Evolutionary conservation across 2,113 vertebrate species (phyloP), one percentile per base, ranked within the genome.

Genomic region (Rynchops niger): DNA sequence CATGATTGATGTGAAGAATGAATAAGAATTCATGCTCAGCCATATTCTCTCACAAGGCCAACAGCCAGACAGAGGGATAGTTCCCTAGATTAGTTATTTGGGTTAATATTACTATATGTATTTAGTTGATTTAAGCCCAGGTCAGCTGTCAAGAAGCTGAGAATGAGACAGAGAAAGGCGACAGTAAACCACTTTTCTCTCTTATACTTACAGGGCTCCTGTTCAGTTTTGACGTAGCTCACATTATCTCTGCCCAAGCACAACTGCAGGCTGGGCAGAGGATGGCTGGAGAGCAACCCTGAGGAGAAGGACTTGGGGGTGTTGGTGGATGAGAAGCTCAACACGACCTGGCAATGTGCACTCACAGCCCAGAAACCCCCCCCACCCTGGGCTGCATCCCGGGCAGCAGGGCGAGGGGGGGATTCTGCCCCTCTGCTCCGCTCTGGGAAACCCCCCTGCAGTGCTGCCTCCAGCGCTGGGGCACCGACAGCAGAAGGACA

Each of bases 191-290:
- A 4, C 32, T 76, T 62, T 40, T 82, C 13, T 76, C 21, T 26
- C 27, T 53, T n/a, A 29, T 3, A 8, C 12, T 53, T 58, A 18
- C 0, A 1, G 15, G 11, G 27, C 13, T 71, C 6, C 3, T 32
- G 15, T 5, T 50, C 15, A 9, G 22, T 30, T 78, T 56, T 63
- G 25, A 34, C 13, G 9, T 5, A 55, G 40, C 27, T 59, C 49
- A 26, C 36, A 38, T 40, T 11, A 62, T 27, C 27, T 27, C 25
- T 40, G 61, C 36, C 11, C 36, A 12, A 29, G 26, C 16, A 18
- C 61, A 40, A 62, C 38, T 12, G 11, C 61, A 40, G 61, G 36
- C 16, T 19, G 16, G 61, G 36, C 26, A 27, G 36, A 62, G 36
- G 18, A 38, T 62, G 16, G 36, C 8, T 62, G 16, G 25, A 62